Conservation (phyloP, 2,113 vertebrate species). For the Austrofundulus limnaeus region DNA sequence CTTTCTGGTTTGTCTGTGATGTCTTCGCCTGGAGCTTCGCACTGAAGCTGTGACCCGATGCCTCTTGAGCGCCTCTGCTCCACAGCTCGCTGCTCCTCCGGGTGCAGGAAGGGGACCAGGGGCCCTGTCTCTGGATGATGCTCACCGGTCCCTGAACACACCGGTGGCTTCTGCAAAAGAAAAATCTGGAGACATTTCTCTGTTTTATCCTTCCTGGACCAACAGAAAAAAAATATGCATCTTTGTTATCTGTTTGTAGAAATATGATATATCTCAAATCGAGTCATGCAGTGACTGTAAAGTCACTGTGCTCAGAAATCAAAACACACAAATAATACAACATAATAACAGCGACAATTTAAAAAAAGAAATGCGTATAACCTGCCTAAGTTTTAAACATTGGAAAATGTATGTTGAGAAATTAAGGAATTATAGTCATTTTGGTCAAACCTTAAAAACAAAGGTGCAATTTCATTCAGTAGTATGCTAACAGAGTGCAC, state of each 20-base stretch:
- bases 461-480: too few relatives aligned
- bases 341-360: too few relatives aligned
- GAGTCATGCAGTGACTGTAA: too few relatives aligned
- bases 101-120: constrained; percentile 42
- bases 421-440: too few relatives aligned
- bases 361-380: too few relatives aligned
- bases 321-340: too few relatives aligned
- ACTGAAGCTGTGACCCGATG: constrained; percentile 56
- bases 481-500: too few relatives aligned
- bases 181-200: constrained; percentile 12
- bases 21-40: constrained; percentile 62
- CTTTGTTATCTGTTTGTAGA: constrained; percentile 25
- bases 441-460: too few relatives aligned
- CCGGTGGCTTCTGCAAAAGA: constrained; percentile 46
- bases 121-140: constrained; percentile 45
- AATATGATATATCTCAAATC: neutral
- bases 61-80: constrained; percentile 49
- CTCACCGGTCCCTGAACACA: constrained; percentile 27
- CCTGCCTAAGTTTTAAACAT: too few relatives aligned
- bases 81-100: constrained; percentile 50
- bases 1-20: constrained; percentile 67
- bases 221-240: constrained; percentile 14
- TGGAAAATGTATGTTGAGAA: too few relatives aligned
- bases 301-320: too few relatives aligned
- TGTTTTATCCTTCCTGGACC: constrained; percentile 34